phyloP scores from a whole-genome alignment of 2,113 vertebrate genomes.

The Pomatostomus ruficeps region DNA sequence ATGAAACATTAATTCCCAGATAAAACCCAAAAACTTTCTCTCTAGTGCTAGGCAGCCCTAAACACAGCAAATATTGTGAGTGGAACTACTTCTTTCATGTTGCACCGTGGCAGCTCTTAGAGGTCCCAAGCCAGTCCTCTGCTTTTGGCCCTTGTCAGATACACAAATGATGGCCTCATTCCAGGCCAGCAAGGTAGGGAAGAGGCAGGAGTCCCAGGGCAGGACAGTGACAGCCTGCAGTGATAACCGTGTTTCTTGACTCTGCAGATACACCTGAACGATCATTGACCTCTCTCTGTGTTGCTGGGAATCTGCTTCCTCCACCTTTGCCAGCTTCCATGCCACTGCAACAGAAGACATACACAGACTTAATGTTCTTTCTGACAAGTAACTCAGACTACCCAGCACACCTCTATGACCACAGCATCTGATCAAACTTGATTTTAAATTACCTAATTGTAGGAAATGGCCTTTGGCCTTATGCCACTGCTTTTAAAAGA shows the following conservation, averaged over 20 bases:
- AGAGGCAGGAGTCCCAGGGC: background rate
- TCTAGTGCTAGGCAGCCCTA: background rate
- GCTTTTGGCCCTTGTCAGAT: background rate
- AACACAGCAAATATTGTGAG: background rate
- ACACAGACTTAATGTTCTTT: background rate
- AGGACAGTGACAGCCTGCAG: background rate
- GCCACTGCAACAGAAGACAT: background rate
- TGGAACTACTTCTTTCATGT: background rate
- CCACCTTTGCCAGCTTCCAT: background rate
- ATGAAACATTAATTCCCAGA: background rate
- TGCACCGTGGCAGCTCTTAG: background rate
- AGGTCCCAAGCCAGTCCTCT: background rate
- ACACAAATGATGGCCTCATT: fast-evolving
- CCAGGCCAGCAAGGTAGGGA: background rate
- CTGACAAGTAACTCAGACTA: background rate
- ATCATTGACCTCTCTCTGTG: fast-evolving
- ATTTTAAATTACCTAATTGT: slow-evolving; percentile 19
- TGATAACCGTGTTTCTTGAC: background rate
- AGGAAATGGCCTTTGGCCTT: slow-evolving; percentile 35
- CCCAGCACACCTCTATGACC: background rate
- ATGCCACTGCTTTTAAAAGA: slow-evolving; percentile 43
- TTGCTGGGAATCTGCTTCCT: background rate
- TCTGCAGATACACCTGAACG: too few relatives aligned
- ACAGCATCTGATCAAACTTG: background rate
- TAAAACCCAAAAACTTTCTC: background rate